Evolutionary conservation across 2,888 invertebrate genomes (phyloP).

Genomic region (Strigamia transsilvanica): DNA sequence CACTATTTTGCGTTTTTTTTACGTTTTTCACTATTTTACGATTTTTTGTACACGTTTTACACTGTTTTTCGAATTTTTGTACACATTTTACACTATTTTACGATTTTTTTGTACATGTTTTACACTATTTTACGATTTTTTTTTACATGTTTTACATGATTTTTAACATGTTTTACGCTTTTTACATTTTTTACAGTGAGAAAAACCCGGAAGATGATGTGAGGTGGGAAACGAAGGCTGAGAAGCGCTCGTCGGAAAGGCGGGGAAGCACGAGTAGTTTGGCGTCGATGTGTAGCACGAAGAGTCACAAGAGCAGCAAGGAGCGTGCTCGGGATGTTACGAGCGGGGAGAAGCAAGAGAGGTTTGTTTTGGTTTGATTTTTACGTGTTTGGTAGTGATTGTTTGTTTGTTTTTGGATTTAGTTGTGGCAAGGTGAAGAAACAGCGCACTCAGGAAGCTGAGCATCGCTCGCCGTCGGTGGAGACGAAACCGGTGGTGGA

Average conservation of each 20-base stretch:
- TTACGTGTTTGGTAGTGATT: too few species aligned
- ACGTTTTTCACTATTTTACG: too few species aligned
- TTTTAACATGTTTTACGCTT: too few species aligned
- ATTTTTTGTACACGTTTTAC: too few species aligned
- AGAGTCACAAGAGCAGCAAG: slow-evolving; percentile 38
- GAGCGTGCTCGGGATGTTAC: not conserved
- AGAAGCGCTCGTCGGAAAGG: slow-evolving; percentile 19
- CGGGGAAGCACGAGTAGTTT: slow-evolving; percentile 50
- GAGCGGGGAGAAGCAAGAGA: not conserved
- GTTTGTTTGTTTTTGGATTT: not conserved
- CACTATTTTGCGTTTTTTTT: too few species aligned
- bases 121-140: too few species aligned
- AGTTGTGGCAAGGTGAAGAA: not conserved
- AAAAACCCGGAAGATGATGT: slow-evolving; percentile 40
- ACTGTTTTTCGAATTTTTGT: too few species aligned
- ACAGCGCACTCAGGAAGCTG: slow-evolving; percentile 27
- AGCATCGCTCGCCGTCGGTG: not conserved
- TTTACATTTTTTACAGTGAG: slow-evolving; percentile 15
- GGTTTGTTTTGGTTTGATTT: not conserved
- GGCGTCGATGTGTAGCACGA: slow-evolving; percentile 25
- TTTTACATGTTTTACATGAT: too few species aligned
- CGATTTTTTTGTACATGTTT: too few species aligned
- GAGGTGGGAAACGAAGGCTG: slow-evolving; percentile 1
- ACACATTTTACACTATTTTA: too few species aligned
- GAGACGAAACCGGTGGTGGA: not conserved